Conservation (phyloP, 2,888 invertebrate species). For the Drosophila sordidula region DNA sequence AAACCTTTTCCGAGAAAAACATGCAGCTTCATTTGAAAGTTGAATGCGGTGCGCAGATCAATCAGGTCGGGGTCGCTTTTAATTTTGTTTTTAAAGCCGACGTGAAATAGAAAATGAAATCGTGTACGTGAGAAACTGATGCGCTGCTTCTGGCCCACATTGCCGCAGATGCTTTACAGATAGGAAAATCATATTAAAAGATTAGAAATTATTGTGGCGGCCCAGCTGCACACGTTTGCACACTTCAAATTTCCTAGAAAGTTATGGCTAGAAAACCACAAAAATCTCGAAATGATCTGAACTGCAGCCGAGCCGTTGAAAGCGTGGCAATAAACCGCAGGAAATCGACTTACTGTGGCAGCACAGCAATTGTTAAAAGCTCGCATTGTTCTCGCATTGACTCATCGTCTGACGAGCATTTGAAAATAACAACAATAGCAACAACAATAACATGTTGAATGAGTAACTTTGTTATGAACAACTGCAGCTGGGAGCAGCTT, state of each 20-base stretch:
- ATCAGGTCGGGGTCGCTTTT: slow-evolving; percentile 56
- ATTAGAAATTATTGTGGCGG: slow-evolving; percentile 59
- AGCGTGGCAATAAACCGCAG: slow-evolving; percentile 55
- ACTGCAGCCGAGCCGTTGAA: slow-evolving; percentile 52
- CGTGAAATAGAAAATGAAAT: slow-evolving; percentile 60
- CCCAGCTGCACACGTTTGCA: slow-evolving; percentile 44
- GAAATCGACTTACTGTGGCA: slow-evolving; percentile 18
- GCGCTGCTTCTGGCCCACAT: slow-evolving; percentile 35
- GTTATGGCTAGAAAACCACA: slow-evolving; percentile 57
- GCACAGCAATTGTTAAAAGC: slow-evolving; percentile 25
- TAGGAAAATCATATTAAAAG: slow-evolving; percentile 65
- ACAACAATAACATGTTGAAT: slow-evolving; percentile 6
- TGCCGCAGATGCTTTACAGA: slow-evolving; percentile 37
- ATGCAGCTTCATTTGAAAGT: slow-evolving; percentile 33
- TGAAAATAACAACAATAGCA: slow-evolving; percentile 10
- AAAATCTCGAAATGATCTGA: slow-evolving; percentile 44
- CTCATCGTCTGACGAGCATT: slow-evolving; percentile 47
- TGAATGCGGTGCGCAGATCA: slow-evolving; percentile 43
- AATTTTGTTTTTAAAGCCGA: slow-evolving; percentile 16
- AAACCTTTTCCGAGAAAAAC: slow-evolving; percentile 49
- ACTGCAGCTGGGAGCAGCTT: slow-evolving; percentile 27
- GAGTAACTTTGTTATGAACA: slow-evolving; percentile 39
- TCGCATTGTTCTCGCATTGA: slow-evolving; percentile 58
- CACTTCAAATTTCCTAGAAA: slow-evolving; percentile 67
- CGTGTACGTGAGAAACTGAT: slow-evolving; percentile 61